A percentile compares a stretch with the other conserved stretches of the same genome.
Evolutionary conservation across 2,888 invertebrate species (phyloP).

Genomic region (Agonopterix subpropinquella): DNA sequence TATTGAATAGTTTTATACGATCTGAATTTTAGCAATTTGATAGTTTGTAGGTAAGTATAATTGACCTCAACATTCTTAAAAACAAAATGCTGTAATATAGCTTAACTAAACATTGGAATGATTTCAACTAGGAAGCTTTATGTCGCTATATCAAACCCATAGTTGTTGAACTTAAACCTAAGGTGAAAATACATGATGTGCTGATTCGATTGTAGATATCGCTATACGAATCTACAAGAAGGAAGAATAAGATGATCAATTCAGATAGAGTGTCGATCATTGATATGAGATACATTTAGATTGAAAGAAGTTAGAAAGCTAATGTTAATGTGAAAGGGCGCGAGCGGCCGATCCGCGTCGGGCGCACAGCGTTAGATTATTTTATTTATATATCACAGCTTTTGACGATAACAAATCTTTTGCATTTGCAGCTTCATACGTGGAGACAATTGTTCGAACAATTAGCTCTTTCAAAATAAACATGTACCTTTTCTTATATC

Average conservation of each 20-base stretch:
- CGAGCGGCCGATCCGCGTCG: slow-evolving; percentile 45
- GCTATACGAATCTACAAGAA: slow-evolving; percentile 27
- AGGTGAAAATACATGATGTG: slow-evolving; percentile 67
- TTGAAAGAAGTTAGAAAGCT: slow-evolving; percentile 44
- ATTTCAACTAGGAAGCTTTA: slow-evolving; percentile 14
- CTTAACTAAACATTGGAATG: slow-evolving; percentile 12
- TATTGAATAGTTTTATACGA: slow-evolving; percentile 52
- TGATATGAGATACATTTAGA: slow-evolving; percentile 19
- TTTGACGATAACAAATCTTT: slow-evolving; percentile 76
- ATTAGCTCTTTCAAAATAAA: slow-evolving; percentile 36
- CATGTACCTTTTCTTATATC: slow-evolving; percentile 14
- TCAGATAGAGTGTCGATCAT: slow-evolving; percentile 15
- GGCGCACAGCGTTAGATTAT: slow-evolving; percentile 57
- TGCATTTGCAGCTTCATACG: slow-evolving; percentile 71
- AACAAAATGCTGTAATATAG: slow-evolving; percentile 24
- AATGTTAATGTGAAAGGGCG: slow-evolving; percentile 41
- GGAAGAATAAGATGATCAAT: slow-evolving; percentile 29
- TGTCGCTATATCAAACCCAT: slow-evolving; percentile 13
- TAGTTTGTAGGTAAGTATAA: slow-evolving; percentile 42
- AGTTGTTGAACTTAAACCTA: slow-evolving; percentile 28
- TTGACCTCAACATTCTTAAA: slow-evolving; percentile 36
- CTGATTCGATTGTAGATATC: slow-evolving; percentile 42
- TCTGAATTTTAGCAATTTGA: slow-evolving; percentile 22
- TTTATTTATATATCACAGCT: slow-evolving; percentile 74
- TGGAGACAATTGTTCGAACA: slow-evolving; percentile 70